Conservation (phyloP, 2,888 invertebrate species). For the Mongoloraphidia duomilia region DNA sequence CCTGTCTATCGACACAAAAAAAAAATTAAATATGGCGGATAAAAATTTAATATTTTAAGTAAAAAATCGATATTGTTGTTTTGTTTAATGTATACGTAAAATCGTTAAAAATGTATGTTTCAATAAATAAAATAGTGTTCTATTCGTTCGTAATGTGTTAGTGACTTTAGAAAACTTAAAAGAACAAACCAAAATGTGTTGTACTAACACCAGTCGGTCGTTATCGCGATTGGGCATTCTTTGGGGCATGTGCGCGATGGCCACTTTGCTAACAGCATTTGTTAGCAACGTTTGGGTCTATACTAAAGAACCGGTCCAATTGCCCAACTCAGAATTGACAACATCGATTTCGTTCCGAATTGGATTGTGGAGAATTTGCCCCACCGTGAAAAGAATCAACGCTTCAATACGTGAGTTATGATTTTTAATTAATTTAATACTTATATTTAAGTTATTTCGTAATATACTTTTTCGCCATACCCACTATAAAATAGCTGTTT, state of each 20-base stretch:
- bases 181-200: conserved; percentile 5
- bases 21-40: no score
- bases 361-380: conserved; percentile 36
- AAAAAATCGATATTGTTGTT: no score
- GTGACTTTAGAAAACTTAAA: not conserved
- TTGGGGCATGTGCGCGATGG: conserved; percentile 31
- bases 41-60: no score
- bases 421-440: not conserved
- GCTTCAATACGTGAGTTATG: conserved; percentile 30
- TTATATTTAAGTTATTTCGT: no score
- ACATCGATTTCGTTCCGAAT: conserved; percentile 34
- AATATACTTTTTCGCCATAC: no score
- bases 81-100: no score
- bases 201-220: conserved; percentile 17
- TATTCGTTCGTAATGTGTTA: no score
- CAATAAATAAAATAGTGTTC: no score
- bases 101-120: no score
- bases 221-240: conserved; percentile 32
- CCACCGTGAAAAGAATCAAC: conserved; percentile 30
- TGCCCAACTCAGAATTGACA: conserved; percentile 28
- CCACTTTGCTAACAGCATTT: conserved; percentile 32
- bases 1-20: no score
- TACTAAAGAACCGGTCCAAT: conserved; percentile 31
- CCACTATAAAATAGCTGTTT: no score
- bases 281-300: conserved; percentile 35